Percentiles rank a stretch among this genome's conserved stretches.
Evolutionary conservation across 1,140 invertebrate genomes (phyloP).

Genomic region (Scaptomyza hsui): DNA sequence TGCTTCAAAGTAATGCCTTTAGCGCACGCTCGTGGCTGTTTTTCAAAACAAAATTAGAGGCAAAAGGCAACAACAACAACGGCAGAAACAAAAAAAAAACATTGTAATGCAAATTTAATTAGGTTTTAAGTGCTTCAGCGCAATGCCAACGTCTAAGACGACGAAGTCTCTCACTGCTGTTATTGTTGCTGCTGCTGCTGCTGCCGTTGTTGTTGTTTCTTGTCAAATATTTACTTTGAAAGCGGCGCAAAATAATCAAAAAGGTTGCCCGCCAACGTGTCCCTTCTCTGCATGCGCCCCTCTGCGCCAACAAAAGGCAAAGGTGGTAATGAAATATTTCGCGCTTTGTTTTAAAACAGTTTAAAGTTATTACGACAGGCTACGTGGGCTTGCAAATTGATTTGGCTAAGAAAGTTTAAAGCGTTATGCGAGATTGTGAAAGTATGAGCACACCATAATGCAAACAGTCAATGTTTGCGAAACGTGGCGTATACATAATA

Average conservation of each 20-base stretch:
- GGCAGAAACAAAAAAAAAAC: conserved; percentile 32
- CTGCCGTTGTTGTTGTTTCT: conserved; percentile 42
- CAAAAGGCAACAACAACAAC: conserved; percentile 39
- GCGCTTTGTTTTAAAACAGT: conserved; percentile 76
- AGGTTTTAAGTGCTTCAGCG: conserved; percentile 77
- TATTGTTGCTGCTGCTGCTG: conserved; percentile 20
- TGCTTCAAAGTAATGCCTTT: conserved; percentile 51
- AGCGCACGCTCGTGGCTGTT: conserved; percentile 64
- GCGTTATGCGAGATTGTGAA: conserved; percentile 15
- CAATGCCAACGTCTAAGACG: conserved; percentile 58
- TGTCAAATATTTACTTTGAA: conserved; percentile 80
- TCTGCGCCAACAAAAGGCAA: conserved; percentile 38
- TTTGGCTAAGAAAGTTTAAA: conserved; percentile 66
- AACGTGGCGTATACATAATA: conserved; percentile 62
- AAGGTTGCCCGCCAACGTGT: conserved; percentile 49
- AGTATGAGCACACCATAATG: conserved; percentile 2
- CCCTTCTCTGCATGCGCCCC: conserved; percentile 4
- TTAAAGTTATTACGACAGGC: conserved; percentile 73
- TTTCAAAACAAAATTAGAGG: conserved; percentile 74
- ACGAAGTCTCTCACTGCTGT: conserved; percentile 23
- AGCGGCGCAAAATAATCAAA: conserved; percentile 72
- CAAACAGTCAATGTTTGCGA: conserved; percentile 54
- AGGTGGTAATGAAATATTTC: conserved; percentile 79
- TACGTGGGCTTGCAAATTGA: conserved; percentile 73
- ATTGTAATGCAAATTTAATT: conserved; percentile 82